Evolutionary conservation across 2,888 invertebrate genomes (phyloP), one percentile per base, ranked within the genome.

Genomic region (Pristionchus arcanus): DNA sequence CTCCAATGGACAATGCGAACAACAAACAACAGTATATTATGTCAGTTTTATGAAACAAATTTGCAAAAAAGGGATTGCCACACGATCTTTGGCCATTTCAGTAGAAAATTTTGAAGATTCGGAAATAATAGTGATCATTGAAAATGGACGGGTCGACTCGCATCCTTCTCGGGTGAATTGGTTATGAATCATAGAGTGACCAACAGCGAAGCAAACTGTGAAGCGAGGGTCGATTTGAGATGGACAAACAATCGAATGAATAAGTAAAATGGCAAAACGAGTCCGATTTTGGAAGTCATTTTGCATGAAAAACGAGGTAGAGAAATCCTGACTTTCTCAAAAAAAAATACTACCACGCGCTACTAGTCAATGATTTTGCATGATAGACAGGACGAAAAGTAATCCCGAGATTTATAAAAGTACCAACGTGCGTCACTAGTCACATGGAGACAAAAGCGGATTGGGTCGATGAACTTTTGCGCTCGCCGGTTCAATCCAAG

Each of bases 111-210:
- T 71, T 16, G 28, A 1, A 71, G 25, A 19, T 5, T 31, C 16
- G 16, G 15, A 28, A 31, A n/a, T 19, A 34, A 16, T 71, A 13
- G 25, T 71, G 71, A 31, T 28, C 16, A 71, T n/a, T 28, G 71
- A 71, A 71, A 31, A 71, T 71, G 25, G 71, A 71, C 15, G 31
- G 28, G 25, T 16, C 71, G 28, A 74, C 74, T 37, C 37, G 71
- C 31, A 34, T 74, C 74, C 13, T 21, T 74, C 34, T 37, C 74
- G 37, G 16, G 74, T 13, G 74, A 37, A 34, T 34, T 74, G 37
- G 74, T 25, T 74, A n/a, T 63, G 63, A 63, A 63, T 63, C 63
- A 63, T n/a, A n/a, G n/a, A 63, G 63, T 63, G 63, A 63, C 63
- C 63, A 11, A 59, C 16, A 59, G 59, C 21, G 25, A 63, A 63